Conservation (phyloP, 2,113 vertebrate species). For the Acrocephalus kingi region DNA sequence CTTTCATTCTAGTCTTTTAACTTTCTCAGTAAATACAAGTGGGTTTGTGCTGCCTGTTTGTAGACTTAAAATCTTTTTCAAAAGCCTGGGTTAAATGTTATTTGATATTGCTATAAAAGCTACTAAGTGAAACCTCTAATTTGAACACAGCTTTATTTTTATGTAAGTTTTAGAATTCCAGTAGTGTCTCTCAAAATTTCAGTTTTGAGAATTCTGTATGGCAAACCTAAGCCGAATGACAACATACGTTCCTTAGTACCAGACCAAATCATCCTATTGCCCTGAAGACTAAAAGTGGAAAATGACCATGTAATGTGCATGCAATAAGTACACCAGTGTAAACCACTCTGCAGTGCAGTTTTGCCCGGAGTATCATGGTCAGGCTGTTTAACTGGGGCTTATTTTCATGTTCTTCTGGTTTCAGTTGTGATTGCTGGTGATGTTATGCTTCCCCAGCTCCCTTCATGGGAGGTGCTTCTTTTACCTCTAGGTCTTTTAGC, state of each 20-base stretch:
- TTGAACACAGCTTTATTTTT: neutral
- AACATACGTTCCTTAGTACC: neutral
- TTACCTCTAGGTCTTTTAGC: neutral
- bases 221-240: neutral
- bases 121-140: neutral
- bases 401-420: neutral
- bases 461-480: fast-evolving
- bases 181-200: neutral
- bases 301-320: neutral
- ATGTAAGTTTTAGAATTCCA: neutral
- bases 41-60: neutral
- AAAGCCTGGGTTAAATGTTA: neutral
- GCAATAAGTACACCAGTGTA: neutral
- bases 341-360: neutral
- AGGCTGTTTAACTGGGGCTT: neutral
- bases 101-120: neutral
- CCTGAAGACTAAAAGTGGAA: neutral
- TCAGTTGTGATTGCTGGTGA: neutral
- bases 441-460: neutral
- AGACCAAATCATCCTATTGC: neutral
- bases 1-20: neutral
- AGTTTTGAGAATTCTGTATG: neutral
- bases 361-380: neutral
- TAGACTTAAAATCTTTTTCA: neutral
- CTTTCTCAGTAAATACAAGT: neutral